A percentile compares a stretch with the other conserved stretches of the same genome.
Conservation (phyloP, 2,888 invertebrate genomes). For the Ochropleura plecta region DNA sequence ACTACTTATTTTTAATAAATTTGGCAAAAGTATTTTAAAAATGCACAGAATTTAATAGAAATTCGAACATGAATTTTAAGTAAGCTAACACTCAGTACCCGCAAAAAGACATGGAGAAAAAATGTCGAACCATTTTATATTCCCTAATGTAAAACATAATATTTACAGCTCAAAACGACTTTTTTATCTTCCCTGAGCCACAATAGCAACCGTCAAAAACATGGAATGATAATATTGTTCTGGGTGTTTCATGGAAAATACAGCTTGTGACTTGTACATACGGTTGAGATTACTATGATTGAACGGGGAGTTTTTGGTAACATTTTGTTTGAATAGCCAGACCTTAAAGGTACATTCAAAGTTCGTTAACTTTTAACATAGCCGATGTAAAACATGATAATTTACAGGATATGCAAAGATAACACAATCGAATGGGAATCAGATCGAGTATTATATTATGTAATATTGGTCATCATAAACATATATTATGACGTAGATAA, state of each 20-base stretch:
- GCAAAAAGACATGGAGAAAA: conserved; percentile 18
- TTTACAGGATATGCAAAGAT: background rate
- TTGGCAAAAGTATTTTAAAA: no score
- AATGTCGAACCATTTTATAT: conserved; percentile 42
- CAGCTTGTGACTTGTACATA: conserved; percentile 14
- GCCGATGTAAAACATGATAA: conserved; percentile 2
- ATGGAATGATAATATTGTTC: conserved; percentile 45
- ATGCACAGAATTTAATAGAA: no score
- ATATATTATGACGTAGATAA: background rate
- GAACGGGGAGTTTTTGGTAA: conserved; percentile 7
- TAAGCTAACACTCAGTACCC: no score
- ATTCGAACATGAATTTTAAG: no score
- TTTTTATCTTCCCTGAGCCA: conserved; percentile 51
- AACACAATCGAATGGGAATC: background rate
- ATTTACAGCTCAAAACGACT: conserved; percentile 55
- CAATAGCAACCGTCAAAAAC: conserved; percentile 56
- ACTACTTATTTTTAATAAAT: no score
- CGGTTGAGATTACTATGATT: conserved; percentile 17
- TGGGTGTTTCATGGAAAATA: conserved; percentile 15
- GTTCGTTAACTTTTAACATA: conserved; percentile 36
- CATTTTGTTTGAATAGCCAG: conserved; percentile 33
- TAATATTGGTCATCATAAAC: background rate
- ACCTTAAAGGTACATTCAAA: conserved; percentile 35
- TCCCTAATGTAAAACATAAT: conserved; percentile 53
- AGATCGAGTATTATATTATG: background rate